Conservation (phyloP, 2,888 invertebrate genomes). For the Andrena minutula region DNA sequence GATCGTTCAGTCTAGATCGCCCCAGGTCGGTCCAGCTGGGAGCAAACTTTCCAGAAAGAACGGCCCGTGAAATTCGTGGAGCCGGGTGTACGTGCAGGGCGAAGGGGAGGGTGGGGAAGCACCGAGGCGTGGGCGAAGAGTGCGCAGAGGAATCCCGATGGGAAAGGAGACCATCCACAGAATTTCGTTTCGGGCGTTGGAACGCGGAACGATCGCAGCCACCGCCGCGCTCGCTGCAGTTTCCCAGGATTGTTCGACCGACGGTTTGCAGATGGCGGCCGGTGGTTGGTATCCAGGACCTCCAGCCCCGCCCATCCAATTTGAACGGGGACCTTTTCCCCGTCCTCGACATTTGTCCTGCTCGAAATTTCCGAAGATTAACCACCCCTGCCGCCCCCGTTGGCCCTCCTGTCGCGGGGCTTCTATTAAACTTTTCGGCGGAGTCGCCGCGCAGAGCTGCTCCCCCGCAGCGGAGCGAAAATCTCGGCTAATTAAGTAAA, state of each 20-base stretch:
- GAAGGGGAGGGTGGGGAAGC: background rate
- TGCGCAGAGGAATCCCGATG: slow-evolving; percentile 18
- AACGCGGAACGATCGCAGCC: slow-evolving; percentile 32
- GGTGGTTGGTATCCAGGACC: slow-evolving; percentile 61
- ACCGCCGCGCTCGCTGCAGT: slow-evolving; percentile 30
- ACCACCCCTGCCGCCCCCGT: background rate
- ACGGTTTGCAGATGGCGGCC: slow-evolving; percentile 73
- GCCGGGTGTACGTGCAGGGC: background rate
- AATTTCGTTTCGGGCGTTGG: slow-evolving; percentile 37
- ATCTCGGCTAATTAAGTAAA: background rate
- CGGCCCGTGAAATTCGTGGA: background rate
- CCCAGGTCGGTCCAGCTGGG: background rate
- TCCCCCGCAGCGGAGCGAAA: too few species aligned
- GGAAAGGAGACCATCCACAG: slow-evolving; percentile 9
- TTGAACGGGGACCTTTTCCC: slow-evolving; percentile 69
- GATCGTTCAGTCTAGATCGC: background rate
- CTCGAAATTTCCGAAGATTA: slow-evolving; percentile 38
- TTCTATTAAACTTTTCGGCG: slow-evolving; percentile 24
- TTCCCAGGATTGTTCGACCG: slow-evolving; percentile 62
- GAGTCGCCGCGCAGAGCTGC: background rate
- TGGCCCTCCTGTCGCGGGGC: background rate
- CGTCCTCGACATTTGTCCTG: background rate
- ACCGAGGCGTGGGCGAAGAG: slow-evolving; percentile 20
- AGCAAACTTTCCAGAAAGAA: background rate
- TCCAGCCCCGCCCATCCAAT: slow-evolving; percentile 78